Base-by-base conservation (phyloP, 2,797 vertebrate genomes). In the Glyptemys insculpta region DNA sequence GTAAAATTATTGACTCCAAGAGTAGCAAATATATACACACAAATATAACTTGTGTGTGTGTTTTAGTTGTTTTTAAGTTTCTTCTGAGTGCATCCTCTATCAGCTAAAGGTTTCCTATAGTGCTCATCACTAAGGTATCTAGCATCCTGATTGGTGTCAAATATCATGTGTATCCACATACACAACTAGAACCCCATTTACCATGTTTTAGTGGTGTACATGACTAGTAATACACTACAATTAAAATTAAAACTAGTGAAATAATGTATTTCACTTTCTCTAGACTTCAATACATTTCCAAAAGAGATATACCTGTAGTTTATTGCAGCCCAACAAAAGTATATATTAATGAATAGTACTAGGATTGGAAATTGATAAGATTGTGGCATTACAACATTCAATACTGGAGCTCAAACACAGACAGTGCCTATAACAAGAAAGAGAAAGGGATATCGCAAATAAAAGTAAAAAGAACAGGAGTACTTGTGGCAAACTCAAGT, bases 201-300 rank as follows among this genome's bases (percentile, higher is more conserved):
- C 68, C 29, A 68, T 56, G 95, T 72, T 87, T 44, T 72, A 91
- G 25, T 62, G 92, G 87, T 7, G 83, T n/a, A 68, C 91, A 49
- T 49, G 41, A 78, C 47, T 7, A 41, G n/a, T 41, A 41, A 78
- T 49, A 29, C 52, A 92, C 52, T 8, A 76, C 85, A 96, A 91
- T 79, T 86, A 80, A 94, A 88, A 11, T 79, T 86, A 80, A 94
- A 88, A 11, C 29, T 89, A 84, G 14, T n/a, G 62, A 88, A 94
- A 84, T 0, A 0, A 0, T 56, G 81, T 83, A 74, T 93, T 87
- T 88, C 76, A 62, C 53, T 79, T 91, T 65, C 47, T 91, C 0
- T 49, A 44, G 44, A 49, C 29, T 78, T 78, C 74, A 49, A 29
- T 78, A 49, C 29, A 78, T 47, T 78, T 49, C 74, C 29, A 15